Base-by-base conservation (phyloP, 2,888 invertebrate species). In the Epsilonema sp. region DNA sequence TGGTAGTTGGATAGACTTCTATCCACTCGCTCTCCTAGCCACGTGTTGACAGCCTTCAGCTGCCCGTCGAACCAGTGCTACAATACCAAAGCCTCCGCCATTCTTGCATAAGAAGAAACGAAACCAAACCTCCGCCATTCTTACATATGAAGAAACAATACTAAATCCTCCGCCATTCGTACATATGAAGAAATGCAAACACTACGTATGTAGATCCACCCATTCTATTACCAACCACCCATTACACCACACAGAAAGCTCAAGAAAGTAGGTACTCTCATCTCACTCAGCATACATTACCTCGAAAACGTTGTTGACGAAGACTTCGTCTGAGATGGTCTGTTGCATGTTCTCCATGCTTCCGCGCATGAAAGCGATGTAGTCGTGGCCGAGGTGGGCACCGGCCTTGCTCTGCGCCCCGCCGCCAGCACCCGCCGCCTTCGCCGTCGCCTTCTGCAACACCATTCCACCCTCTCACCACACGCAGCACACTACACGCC, bases 311-410 rank as follows among this genome's bases (percentile, higher is more conserved):
- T 75, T 78, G 50, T 82, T 72, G 55, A 81, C 80, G 79, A 80
- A 83, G 50, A 82, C 70, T 65, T 82, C 83, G 66, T 83, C 82
- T 52, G 76, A 78, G 49, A 97, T 85, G 74, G 92, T 92, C 58
- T 92, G 87, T 62, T 92, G 76, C 57, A 97, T 82, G 72, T 90
- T 89, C 73, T 97, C 97, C 78, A 92, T 84, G 60, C 89, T 89
- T 62, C 86, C 89, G 53, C 92, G 77, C 69, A 90, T 83, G 68
- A 94, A 97, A 71, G 86, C 89, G 45, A 97, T 89, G 70, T 97
- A 97, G 36, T 87, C 83, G 66, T 92, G 87, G 2, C 97, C 97
- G 19, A 60, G 48, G 46, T 63, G 61, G 31, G 55, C 58, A 24
- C 46, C 39, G 11, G 20, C n/a, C 37, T 47, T 46, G 4, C 25